These are phyloP conservation scores for Delichon dasypus DNA, from an alignment of 2,797 vertebrate species.

Conservation along the genomic window DNA sequence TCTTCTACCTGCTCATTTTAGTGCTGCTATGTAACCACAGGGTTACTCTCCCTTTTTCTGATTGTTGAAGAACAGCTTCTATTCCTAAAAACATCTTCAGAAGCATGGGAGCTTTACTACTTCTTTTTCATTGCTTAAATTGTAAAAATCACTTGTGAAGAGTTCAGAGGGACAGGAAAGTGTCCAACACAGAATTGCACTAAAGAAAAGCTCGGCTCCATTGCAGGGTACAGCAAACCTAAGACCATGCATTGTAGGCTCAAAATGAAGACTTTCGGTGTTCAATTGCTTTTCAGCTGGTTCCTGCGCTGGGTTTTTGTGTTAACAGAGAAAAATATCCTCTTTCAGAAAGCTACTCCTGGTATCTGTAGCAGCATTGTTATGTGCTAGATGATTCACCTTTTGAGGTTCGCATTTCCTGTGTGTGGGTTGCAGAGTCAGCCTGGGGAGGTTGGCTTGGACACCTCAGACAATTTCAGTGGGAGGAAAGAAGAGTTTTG, in stretches of 20 bases:
- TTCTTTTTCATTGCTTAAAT: neutral
- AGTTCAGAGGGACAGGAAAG: neutral
- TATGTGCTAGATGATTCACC: neutral
- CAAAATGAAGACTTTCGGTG: neutral
- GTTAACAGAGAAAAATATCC: neutral
- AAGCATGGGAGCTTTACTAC: neutral
- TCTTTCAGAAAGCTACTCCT: neutral
- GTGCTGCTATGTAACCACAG: neutral
- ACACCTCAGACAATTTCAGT: neutral
- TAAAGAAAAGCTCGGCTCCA: neutral
- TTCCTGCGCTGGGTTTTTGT: neutral
- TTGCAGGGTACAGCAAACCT: neutral
- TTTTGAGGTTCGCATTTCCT: neutral
- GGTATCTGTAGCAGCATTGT: neutral
- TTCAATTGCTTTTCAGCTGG: neutral
- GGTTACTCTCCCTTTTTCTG: neutral
- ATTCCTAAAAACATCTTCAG: neutral
- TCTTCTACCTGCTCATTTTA: neutral
- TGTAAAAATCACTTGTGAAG: neutral
- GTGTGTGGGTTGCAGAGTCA: neutral
- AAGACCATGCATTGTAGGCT: accelerated
- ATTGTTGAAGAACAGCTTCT: neutral
- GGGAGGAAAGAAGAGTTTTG: neutral
- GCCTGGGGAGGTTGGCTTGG: neutral
- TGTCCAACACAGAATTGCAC: neutral